Conservation (phyloP, 64 coral and sea anemone species). For the Pocillopora verrucosa region DNA sequence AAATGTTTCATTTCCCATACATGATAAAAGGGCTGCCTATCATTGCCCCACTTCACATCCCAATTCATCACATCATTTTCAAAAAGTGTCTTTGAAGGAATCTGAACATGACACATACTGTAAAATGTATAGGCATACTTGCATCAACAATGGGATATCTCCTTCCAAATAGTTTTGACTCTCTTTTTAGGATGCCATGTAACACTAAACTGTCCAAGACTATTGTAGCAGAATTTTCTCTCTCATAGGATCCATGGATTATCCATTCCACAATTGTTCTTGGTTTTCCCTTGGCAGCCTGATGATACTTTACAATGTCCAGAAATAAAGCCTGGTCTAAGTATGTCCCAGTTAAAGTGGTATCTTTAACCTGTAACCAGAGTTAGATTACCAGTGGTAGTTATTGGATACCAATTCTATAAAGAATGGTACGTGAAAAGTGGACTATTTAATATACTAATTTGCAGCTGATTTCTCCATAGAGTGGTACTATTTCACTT, state of each 20-base stretch:
- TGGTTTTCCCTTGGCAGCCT: background rate
- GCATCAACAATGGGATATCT: constrained; percentile 42
- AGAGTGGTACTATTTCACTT: no score
- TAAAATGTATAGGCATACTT: constrained; percentile 13
- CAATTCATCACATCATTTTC: background rate
- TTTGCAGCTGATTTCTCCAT: no score
- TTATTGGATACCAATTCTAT: no score
- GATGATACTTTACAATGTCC: constrained; percentile 24
- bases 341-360: constrained; percentile 18
- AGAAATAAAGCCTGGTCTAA: constrained; percentile 52
- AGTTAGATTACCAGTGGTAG: background rate
- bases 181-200: constrained; percentile 26
- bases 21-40: no score
- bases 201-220: constrained; percentile 47
- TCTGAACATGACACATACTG: background rate
- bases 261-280: constrained; percentile 45
- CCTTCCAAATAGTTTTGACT: constrained; percentile 40
- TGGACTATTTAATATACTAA: no score
- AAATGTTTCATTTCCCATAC: no score
- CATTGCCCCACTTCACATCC: no score
- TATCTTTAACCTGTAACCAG: constrained; percentile 21
- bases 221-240: constrained; percentile 31
- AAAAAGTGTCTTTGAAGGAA: background rate
- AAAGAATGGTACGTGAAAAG: no score
- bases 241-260: constrained; percentile 35